phyloP scores from a whole-genome alignment of 2,797 vertebrate species.

The Lagodon rhomboides region DNA sequence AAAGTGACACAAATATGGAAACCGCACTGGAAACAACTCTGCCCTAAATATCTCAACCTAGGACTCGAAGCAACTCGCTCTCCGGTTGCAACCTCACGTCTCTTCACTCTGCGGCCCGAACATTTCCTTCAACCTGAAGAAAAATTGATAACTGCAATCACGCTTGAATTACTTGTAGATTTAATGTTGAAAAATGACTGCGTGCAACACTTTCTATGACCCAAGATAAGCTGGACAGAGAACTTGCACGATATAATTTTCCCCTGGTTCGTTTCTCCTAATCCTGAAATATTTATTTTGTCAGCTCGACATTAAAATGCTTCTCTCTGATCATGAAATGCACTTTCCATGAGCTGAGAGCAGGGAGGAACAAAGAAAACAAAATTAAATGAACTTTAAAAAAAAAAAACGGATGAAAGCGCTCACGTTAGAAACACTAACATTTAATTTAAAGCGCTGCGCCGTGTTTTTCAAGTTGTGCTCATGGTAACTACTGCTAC shows the following conservation, averaged over 20 bases:
- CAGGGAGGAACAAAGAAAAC: conserved; percentile 24
- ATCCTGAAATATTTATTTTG: conserved; percentile 59
- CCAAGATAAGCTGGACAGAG: conserved; percentile 1
- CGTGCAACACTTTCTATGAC: conserved; percentile 5
- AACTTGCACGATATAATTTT: conserved; percentile 49
- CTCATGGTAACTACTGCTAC: conserved; percentile 22
- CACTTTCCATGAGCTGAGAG: conserved; percentile 49
- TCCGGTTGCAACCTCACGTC: background rate
- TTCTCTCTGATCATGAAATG: conserved; percentile 32
- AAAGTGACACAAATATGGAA: conserved; percentile 12
- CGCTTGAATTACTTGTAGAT: background rate
- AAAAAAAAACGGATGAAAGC: conserved; percentile 40
- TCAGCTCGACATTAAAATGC: conserved; percentile 40
- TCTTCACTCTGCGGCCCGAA: background rate
- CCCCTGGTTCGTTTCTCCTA: conserved; percentile 31
- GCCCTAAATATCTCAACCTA: background rate
- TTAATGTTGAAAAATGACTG: conserved; percentile 16
- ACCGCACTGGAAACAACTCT: conserved; percentile 22
- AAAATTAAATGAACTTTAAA: conserved; percentile 39
- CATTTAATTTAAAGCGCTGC: conserved; percentile 21
- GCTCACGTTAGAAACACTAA: conserved; percentile 6
- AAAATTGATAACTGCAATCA: background rate
- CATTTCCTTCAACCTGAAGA: background rate
- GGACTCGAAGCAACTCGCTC: background rate
- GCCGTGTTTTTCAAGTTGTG: conserved; percentile 28